phyloP scores from a whole-genome alignment of 2,113 vertebrate species.

The Delphinapterus leucas region DNA sequence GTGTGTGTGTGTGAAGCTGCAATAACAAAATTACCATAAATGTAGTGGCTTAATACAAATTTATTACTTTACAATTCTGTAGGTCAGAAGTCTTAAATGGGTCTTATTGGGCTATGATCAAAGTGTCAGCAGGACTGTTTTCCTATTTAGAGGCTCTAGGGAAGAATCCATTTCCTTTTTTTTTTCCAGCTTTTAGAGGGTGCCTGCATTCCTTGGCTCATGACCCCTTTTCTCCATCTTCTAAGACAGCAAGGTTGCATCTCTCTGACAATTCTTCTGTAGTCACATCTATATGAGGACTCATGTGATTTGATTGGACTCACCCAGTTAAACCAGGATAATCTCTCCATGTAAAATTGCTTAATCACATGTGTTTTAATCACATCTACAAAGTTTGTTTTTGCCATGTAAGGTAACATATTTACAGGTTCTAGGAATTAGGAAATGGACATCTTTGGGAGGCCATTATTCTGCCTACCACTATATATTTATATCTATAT shows the following conservation, averaged over 20 bases:
- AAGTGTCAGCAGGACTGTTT: background rate
- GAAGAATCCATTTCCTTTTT: background rate
- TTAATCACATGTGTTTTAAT: background rate
- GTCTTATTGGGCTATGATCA: background rate
- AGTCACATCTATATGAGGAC: background rate
- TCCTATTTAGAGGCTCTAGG: background rate
- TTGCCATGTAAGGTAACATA: background rate
- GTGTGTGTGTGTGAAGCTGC: background rate
- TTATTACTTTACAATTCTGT: background rate
- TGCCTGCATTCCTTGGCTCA: background rate
- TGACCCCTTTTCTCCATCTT: background rate
- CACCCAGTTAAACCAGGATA: background rate
- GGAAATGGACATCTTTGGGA: background rate
- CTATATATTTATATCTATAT: background rate
- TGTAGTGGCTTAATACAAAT: background rate
- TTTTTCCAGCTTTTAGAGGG: background rate
- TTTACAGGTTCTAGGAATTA: background rate
- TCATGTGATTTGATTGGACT: background rate
- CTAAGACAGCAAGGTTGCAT: background rate
- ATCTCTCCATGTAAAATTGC: background rate
- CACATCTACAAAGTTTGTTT: background rate
- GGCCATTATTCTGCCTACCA: background rate
- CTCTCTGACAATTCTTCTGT: background rate
- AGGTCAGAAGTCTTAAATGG: background rate
- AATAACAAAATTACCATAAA: background rate